A percentile compares a stretch with the other conserved stretches of the same genome.
phyloP scores from a whole-genome alignment of 2,888 invertebrate genomes.

The Cephus pulcher region DNA sequence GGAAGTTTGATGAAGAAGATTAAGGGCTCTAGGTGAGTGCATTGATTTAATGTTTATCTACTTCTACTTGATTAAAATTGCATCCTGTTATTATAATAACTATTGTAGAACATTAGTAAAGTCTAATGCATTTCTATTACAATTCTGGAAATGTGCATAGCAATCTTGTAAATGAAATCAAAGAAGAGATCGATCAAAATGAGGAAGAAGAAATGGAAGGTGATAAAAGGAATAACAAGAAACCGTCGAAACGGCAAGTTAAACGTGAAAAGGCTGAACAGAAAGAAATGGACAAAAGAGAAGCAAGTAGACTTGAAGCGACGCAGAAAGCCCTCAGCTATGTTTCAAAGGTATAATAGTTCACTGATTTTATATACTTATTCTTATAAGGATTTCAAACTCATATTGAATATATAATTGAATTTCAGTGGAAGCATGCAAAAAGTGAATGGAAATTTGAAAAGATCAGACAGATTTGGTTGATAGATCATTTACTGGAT shows the following conservation, averaged over 20 bases:
- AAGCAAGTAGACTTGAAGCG: constrained; percentile 69
- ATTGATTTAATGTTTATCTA: not conserved
- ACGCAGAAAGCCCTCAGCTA: constrained; percentile 76
- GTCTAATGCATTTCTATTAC: not conserved
- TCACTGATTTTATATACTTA: not conserved
- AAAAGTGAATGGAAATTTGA: constrained; percentile 83
- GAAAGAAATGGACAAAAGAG: constrained; percentile 70
- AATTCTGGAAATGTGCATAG: constrained; percentile 15
- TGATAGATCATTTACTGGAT: constrained; percentile 78
- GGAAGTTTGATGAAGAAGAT: not conserved
- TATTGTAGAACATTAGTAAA: not conserved
- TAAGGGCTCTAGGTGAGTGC: not conserved
- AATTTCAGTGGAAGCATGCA: constrained; percentile 77
- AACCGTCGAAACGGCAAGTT: constrained; percentile 74
- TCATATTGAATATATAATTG: not conserved
- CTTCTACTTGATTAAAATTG: not conserved
- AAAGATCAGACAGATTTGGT: constrained; percentile 82
- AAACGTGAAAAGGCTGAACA: constrained; percentile 75
- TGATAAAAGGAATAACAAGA: constrained; percentile 47
- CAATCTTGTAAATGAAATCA: constrained; percentile 31
- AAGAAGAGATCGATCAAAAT: constrained; percentile 31
- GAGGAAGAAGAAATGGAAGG: constrained; percentile 39
- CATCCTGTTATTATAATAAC: not conserved
- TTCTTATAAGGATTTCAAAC: not conserved
- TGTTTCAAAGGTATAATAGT: constrained; percentile 65